Base-by-base conservation (phyloP, 2,888 invertebrate species). In the Hemaris fuciformis region DNA sequence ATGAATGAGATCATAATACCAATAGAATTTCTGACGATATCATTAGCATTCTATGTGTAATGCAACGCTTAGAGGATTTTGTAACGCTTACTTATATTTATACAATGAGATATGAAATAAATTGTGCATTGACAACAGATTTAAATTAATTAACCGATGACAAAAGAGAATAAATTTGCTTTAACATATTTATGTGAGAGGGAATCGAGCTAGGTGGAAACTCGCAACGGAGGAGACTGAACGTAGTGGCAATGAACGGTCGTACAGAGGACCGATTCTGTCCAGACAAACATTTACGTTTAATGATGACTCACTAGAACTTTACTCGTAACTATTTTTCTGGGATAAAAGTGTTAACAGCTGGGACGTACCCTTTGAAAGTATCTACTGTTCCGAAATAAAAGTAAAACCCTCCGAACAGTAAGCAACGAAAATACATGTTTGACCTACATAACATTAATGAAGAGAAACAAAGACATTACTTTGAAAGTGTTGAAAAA, bases 211-310 rank as follows among this genome's bases (percentile, higher is more conserved):
- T 67, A 64, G 53, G 27, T 10, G 59, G 62, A 64, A 41, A 45
- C 38, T 57, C 46, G 59, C 46, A 57, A 60, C 58, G 43, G 62
- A 62, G 65, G 57, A 45, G 5, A 20, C 53, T 61, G 61, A 46
- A 66, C 62, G 74, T 71, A 74, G 74, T 74, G 78, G 74, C 81
- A 80, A 75, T 76, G 77, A 76, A 80, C 80, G 74, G 63, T 70
- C 63, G 61, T 65, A 69, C 67, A 46, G 65, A 66, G 62, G 75
- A 80, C 80, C 80, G 81, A 80, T 80, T 80, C 71, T 59, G 61
- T 66, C 48, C 65, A 69, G 67, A 68, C 67, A 64, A 66, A 66
- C 69, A 70, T 70, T 64, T 60, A 72, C 67, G 65, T 71, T 67
- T 62, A 67, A 69, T 65, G 68, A 75, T 80, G 79, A 80, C 70